Conservation (phyloP, 2,113 vertebrate species). For the Phocoena sinus region DNA sequence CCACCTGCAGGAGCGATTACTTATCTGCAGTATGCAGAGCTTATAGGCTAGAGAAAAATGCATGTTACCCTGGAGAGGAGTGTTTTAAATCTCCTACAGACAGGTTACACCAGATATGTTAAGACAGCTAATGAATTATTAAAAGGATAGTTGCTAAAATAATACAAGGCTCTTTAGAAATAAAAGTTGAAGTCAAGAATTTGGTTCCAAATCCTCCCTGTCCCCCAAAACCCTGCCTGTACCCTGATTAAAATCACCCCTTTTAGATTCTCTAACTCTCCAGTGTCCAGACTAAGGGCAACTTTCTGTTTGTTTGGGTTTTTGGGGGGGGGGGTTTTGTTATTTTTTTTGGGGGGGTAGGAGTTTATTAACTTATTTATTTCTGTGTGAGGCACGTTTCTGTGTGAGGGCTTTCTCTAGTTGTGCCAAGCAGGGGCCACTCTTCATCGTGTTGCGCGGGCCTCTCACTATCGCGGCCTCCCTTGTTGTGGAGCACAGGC, state of each 20-base stretch:
- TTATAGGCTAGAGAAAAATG: not conserved
- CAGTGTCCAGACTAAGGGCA: not conserved
- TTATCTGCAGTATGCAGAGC: not conserved
- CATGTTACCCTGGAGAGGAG: not conserved
- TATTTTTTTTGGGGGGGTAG: too few relatives aligned
- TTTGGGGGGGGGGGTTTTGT: too few relatives aligned
- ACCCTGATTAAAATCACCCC: not conserved
- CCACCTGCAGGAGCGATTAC: not conserved
- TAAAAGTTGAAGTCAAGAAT: constrained; percentile 5
- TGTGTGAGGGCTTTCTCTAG: too few relatives aligned
- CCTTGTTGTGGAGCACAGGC: too few relatives aligned
- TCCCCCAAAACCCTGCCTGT: not conserved
- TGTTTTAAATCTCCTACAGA: not conserved
- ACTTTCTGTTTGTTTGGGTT: not conserved
- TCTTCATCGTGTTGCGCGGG: too few relatives aligned
- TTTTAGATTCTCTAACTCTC: not conserved
- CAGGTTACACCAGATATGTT: not conserved
- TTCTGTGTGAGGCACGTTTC: too few relatives aligned
- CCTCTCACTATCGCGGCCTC: too few relatives aligned
- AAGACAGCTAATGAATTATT: not conserved
- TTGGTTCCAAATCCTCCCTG: not conserved
- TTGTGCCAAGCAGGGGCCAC: too few relatives aligned
- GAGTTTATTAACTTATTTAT: too few relatives aligned
- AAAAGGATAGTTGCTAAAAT: not conserved
- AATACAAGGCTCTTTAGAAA: not conserved